phyloP scores from a whole-genome alignment of 2,113 vertebrate genomes.

The Ifrita kowaldi region DNA sequence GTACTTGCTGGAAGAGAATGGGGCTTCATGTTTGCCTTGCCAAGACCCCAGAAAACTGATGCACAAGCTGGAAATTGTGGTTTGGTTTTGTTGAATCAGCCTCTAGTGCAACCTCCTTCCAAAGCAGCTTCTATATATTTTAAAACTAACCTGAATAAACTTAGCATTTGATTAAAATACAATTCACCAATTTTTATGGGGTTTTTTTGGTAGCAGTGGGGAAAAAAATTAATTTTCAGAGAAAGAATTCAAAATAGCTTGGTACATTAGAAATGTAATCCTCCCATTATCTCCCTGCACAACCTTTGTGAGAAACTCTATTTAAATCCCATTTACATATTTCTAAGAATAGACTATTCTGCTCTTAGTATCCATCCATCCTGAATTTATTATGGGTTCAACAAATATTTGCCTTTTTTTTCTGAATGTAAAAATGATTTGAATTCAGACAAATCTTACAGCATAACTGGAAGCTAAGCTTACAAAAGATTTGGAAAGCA shows the following conservation, averaged over 20 bases:
- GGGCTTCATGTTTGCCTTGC: not conserved
- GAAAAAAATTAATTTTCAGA: not conserved
- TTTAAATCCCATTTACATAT: constrained; percentile 57
- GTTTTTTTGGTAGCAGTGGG: not conserved
- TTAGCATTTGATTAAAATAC: not conserved
- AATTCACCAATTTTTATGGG: not conserved
- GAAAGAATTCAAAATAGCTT: not conserved
- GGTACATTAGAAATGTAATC: not conserved
- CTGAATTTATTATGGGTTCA: constrained; percentile 39
- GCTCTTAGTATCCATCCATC: not conserved
- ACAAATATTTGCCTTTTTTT: constrained; percentile 56
- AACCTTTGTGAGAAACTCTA: constrained; percentile 18
- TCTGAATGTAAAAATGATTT: not conserved
- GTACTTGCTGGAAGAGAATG: not conserved
- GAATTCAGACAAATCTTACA: not conserved
- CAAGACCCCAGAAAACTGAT: not conserved
- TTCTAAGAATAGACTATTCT: constrained; percentile 52
- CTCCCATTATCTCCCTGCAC: not conserved
- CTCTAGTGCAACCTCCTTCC: not conserved
- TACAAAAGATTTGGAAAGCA: not conserved
- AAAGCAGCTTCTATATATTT: not conserved
- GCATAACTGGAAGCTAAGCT: not conserved
- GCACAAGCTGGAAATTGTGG: not conserved
- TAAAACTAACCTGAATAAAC: not conserved
- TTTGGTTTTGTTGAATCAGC: not conserved